phyloP scores from a whole-genome alignment of 2,888 invertebrate species.

The Pegoplata infirma region DNA sequence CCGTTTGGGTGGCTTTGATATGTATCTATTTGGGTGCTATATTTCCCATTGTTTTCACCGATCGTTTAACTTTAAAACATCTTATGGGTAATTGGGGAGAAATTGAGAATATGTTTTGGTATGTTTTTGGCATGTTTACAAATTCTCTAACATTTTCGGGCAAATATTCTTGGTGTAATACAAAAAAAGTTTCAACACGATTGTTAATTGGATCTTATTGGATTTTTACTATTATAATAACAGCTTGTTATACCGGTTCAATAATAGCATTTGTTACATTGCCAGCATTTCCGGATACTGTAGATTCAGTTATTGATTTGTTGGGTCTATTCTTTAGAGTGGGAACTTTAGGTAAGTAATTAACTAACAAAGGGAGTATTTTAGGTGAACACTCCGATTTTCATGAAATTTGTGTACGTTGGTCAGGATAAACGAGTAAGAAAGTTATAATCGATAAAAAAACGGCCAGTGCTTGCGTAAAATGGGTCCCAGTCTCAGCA shows the following conservation, averaged over 20 bases:
- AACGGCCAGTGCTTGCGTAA: too few relatives aligned
- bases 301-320: constrained; percentile 84
- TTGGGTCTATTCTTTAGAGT: constrained; percentile 84
- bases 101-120: constrained; percentile 92
- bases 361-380: too few relatives aligned
- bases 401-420: too few relatives aligned
- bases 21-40: constrained; percentile 85
- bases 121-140: constrained; percentile 91
- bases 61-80: constrained; percentile 83
- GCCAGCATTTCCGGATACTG: constrained; percentile 86
- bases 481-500: too few relatives aligned
- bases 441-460: too few relatives aligned
- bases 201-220: constrained; percentile 87
- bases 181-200: constrained; percentile 84
- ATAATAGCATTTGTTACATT: constrained; percentile 91
- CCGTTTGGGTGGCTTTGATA: constrained; percentile 87
- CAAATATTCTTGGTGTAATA: constrained; percentile 85
- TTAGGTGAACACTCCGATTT: too few relatives aligned
- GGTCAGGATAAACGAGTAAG: too few relatives aligned
- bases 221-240: constrained; percentile 91
- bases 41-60: constrained; percentile 86
- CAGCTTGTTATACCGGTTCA: constrained; percentile 90
- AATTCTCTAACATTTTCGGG: constrained; percentile 87
- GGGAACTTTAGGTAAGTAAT: constrained; percentile 83
- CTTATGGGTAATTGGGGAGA: constrained; percentile 84